Evolutionary conservation across 2,888 invertebrate species (phyloP).

Genomic region (Drosophila kanekoi): DNA sequence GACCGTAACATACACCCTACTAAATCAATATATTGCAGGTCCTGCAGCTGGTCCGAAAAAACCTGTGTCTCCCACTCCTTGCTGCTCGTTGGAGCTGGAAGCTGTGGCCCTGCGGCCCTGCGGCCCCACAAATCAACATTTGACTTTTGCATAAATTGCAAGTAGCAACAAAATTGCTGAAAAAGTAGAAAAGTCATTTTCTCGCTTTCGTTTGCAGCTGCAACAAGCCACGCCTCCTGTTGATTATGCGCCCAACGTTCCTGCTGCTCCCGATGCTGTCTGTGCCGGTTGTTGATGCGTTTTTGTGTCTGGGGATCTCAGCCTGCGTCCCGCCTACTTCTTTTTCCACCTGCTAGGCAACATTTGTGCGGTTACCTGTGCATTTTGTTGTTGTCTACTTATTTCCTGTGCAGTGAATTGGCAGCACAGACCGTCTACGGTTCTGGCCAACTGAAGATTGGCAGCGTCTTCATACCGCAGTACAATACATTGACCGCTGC

Average conservation of each 20-base stretch:
- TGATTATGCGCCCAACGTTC: slow-evolving; percentile 48
- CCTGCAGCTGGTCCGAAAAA: slow-evolving; percentile 13
- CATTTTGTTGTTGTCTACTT: slow-evolving; percentile 47
- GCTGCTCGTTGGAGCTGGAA: neutral
- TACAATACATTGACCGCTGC: slow-evolving; percentile 27
- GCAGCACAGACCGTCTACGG: slow-evolving; percentile 1
- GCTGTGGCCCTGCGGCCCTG: slow-evolving; percentile 34
- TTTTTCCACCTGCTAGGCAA: slow-evolving; percentile 9
- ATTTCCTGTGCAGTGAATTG: slow-evolving; percentile 24
- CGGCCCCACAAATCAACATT: slow-evolving; percentile 77
- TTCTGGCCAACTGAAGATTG: slow-evolving; percentile 19
- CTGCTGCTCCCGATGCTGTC: slow-evolving; percentile 21
- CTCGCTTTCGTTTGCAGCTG: slow-evolving; percentile 68
- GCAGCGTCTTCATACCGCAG: slow-evolving; percentile 34
- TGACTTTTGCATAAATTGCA: slow-evolving; percentile 81
- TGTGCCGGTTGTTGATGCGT: slow-evolving; percentile 49
- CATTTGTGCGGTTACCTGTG: slow-evolving; percentile 42
- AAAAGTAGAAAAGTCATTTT: slow-evolving; percentile 66
- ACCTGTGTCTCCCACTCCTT: slow-evolving; percentile 2
- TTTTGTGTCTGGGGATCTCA: slow-evolving; percentile 36
- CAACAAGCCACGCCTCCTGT: slow-evolving; percentile 47
- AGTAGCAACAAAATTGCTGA: slow-evolving; percentile 61
- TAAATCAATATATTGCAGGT: slow-evolving; percentile 68
- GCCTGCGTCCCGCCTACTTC: neutral
- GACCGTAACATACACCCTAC: slow-evolving; percentile 39